These are phyloP conservation scores for Nannobrachium achirus DNA, from an alignment of 2,113 vertebrate species.

Conservation along the genomic window DNA sequence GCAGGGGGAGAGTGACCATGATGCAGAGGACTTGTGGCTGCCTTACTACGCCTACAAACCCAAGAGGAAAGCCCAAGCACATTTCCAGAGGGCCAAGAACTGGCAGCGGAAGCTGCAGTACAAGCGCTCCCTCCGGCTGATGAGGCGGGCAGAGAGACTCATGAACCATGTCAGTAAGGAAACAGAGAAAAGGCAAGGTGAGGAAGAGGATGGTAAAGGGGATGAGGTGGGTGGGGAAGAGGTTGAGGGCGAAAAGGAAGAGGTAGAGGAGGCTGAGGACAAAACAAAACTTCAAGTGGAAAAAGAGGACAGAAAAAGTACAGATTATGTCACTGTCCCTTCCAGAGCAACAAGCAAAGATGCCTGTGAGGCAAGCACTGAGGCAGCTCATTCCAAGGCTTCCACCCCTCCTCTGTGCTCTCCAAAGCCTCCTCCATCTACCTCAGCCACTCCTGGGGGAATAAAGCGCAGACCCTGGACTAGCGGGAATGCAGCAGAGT, in stretches of 20 bases:
- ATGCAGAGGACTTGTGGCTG: constrained; percentile 88
- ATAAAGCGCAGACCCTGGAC: constrained; percentile 70
- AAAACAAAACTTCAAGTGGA: constrained; percentile 31
- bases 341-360: constrained; percentile 60
- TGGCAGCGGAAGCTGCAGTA: constrained; percentile 83
- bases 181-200: constrained; percentile 56
- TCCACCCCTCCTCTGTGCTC: constrained; percentile 53
- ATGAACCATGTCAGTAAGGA: constrained; percentile 65
- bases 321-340: constrained; percentile 30
- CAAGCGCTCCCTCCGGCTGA: constrained; percentile 79
- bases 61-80: constrained; percentile 83
- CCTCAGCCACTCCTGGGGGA: constrained; percentile 57
- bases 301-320: constrained; percentile 38
- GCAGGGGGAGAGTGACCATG: constrained; percentile 79
- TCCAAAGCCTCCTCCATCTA: constrained; percentile 61
- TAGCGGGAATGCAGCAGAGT: constrained; percentile 81
- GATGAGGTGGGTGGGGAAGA: constrained; percentile 24
- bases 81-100: constrained; percentile 79
- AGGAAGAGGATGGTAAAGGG: constrained; percentile 42
- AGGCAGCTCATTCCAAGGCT: constrained; percentile 31
- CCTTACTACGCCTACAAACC: constrained; percentile 94
- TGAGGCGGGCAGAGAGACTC: constrained; percentile 80
- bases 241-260: constrained; percentile 29
- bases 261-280: constrained; percentile 25
- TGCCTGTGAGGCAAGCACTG: constrained; percentile 41